Percentiles rank a stretch among this genome's conserved stretches.
Conservation (phyloP, 2,888 invertebrate species). For the Tortricodes alternella region DNA sequence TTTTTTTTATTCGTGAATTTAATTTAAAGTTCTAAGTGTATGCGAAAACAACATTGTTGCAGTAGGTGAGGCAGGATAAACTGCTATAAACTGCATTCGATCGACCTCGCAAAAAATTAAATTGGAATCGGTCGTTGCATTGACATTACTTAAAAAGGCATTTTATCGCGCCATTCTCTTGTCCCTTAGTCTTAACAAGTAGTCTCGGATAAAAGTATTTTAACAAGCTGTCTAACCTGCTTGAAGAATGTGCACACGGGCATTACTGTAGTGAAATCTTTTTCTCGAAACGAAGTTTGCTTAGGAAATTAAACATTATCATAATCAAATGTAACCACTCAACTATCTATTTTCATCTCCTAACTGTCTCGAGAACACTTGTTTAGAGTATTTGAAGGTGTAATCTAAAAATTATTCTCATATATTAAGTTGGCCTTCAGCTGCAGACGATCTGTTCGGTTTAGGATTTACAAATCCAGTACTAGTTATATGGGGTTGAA, state of each 20-base stretch:
- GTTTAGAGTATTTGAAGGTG: too few relatives aligned
- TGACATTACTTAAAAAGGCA: constrained; percentile 50
- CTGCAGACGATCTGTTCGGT: too few relatives aligned
- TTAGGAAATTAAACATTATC: too few relatives aligned
- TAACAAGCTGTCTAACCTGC: constrained; percentile 18
- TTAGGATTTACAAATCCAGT: too few relatives aligned
- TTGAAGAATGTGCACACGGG: not conserved
- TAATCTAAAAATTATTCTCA: too few relatives aligned
- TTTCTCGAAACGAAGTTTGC: not conserved
- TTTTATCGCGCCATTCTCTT: constrained; percentile 55
- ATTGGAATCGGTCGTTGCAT: constrained; percentile 18
- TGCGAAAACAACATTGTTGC: not conserved
- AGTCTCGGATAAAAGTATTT: constrained; percentile 13
- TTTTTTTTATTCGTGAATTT: too few relatives aligned
- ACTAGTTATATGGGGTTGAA: too few relatives aligned
- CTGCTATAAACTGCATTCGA: not conserved
- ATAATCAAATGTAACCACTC: too few relatives aligned
- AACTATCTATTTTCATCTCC: too few relatives aligned
- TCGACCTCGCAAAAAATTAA: constrained; percentile 11
- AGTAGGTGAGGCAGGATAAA: not conserved
- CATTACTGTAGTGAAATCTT: not conserved
- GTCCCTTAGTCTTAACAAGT: constrained; percentile 41
- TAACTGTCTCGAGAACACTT: too few relatives aligned
- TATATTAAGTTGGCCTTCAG: too few relatives aligned
- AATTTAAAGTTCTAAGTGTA: too few relatives aligned